Evolutionary conservation across 2,888 invertebrate species (phyloP).

Genomic region (Ephialtes manifestator): DNA sequence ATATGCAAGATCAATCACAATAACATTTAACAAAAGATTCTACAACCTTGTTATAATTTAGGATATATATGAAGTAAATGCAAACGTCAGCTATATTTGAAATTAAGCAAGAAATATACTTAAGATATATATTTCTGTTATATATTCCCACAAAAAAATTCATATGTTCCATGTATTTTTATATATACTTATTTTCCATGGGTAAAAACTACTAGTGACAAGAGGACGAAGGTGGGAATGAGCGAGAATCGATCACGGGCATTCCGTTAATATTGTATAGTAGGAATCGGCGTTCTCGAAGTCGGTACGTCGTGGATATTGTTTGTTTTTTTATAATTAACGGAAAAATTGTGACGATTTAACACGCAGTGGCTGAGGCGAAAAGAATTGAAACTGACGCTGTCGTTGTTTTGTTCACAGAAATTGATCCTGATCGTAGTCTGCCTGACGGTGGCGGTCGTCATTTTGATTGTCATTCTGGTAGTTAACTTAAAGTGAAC

Average conservation of each 20-base stretch:
- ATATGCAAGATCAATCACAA: too few relatives aligned
- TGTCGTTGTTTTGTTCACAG: conserved; percentile 88
- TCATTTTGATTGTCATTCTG: conserved; percentile 92
- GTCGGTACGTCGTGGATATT: conserved; percentile 56
- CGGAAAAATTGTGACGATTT: conserved; percentile 21
- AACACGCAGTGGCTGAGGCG: not conserved
- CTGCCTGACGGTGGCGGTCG: conserved; percentile 93
- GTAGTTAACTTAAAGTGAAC: conserved; percentile 81
- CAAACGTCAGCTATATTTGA: too few relatives aligned
- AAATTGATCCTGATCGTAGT: conserved; percentile 96
- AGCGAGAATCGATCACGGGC: conserved; percentile 43
- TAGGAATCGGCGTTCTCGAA: conserved; percentile 57
- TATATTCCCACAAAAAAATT: too few relatives aligned
- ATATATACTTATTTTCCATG: not conserved
- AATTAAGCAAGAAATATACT: too few relatives aligned
- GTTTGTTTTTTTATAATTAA: conserved; percentile 37
- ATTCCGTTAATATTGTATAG: conserved; percentile 50
- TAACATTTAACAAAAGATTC: too few relatives aligned
- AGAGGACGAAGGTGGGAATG: conserved; percentile 30
- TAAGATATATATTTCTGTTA: too few relatives aligned
- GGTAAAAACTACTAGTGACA: conserved; percentile 42
- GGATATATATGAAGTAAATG: too few relatives aligned
- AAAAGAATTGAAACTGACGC: conserved; percentile 68
- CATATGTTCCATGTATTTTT: too few relatives aligned
- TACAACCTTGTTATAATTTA: too few relatives aligned